Evolutionary conservation across 2,113 vertebrate genomes (phyloP).

Genomic region (Hydrochoerus hydrochaeris): DNA sequence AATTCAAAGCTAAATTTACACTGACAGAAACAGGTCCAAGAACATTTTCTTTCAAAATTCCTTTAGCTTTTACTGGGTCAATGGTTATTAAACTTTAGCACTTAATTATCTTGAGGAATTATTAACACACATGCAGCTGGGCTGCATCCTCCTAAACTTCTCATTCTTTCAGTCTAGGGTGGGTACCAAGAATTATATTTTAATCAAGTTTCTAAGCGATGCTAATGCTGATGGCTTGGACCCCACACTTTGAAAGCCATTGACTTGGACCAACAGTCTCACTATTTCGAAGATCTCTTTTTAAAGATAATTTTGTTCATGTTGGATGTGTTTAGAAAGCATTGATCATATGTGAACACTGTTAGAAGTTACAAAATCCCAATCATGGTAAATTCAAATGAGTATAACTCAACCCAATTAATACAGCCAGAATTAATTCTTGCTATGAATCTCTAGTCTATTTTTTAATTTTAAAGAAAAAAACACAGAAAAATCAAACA

Average conservation of each 20-base stretch:
- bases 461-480: no score
- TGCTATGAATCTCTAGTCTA: background rate
- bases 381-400: conserved; percentile 29
- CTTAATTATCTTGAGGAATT: background rate
- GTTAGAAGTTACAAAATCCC: background rate
- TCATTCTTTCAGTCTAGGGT: background rate
- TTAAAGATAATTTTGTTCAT: conserved; percentile 40
- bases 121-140: background rate
- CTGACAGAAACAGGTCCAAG: background rate
- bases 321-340: background rate
- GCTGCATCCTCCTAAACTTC: background rate
- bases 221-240: background rate
- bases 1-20: background rate
- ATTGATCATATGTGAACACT: background rate
- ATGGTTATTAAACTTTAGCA: background rate
- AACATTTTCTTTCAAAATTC: conserved; percentile 2
- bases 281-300: background rate
- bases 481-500: no score
- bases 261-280: background rate
- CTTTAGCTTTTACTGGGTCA: background rate
- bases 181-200: background rate
- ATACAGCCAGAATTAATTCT: background rate
- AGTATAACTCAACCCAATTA: background rate
- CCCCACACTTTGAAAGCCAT: background rate
- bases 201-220: background rate